These are phyloP conservation scores for Rhipidura dahli DNA, from an alignment of 2,113 vertebrate genomes.

Conservation along the genomic window DNA sequence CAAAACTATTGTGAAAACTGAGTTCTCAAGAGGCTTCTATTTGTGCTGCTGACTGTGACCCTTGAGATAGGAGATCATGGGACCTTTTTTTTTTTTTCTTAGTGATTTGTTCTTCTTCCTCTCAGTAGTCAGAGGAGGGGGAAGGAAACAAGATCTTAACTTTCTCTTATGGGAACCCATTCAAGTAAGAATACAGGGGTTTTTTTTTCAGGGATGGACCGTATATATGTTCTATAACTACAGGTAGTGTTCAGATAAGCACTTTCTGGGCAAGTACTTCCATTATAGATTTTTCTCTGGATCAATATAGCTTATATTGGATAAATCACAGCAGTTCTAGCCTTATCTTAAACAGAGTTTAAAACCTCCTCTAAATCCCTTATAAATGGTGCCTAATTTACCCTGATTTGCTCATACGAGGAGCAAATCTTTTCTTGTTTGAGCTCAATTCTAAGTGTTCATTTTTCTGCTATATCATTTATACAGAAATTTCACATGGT, in stretches of 20 bases:
- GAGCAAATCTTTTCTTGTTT: neutral
- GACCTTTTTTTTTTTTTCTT: neutral
- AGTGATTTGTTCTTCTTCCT: neutral
- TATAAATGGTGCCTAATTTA: neutral
- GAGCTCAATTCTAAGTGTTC: neutral
- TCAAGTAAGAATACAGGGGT: neutral
- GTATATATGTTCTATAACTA: neutral
- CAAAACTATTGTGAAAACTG: neutral
- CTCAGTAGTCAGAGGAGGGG: neutral
- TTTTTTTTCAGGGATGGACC: neutral
- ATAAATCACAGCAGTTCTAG: neutral
- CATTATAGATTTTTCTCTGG: neutral
- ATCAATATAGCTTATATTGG: neutral
- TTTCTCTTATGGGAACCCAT: neutral
- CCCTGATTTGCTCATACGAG: neutral
- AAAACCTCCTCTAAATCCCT: neutral
- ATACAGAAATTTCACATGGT: neutral
- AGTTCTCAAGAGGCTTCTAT: slow-evolving; percentile 13
- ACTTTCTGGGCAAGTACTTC: neutral
- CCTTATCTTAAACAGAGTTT: neutral
- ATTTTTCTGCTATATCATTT: neutral
- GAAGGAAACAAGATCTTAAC: neutral
- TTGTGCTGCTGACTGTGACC: neutral
- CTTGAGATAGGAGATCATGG: neutral
- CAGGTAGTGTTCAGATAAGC: neutral